Conservation (phyloP, 2,113 vertebrate species). For the Bothrops jararaca region DNA sequence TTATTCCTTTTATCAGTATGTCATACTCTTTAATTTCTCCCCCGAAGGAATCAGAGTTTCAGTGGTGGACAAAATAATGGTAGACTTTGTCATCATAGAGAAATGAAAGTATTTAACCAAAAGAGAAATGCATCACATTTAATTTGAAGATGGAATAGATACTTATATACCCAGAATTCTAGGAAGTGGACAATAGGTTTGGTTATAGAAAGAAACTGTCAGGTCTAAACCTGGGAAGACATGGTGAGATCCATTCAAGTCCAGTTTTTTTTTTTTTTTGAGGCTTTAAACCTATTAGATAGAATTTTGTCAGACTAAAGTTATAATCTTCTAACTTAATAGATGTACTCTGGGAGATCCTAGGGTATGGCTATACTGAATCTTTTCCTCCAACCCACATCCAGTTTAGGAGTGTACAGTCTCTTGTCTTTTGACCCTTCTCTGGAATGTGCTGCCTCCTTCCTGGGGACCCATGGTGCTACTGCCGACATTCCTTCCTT, state of each 20-base stretch:
- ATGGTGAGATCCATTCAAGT: background rate
- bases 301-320: background rate
- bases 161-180: background rate
- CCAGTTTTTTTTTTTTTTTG: background rate
- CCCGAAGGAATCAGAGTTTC: constrained; percentile 45
- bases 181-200: background rate
- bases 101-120: constrained; percentile 57
- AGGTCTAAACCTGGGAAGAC: background rate
- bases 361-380: background rate
- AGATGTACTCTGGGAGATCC: background rate
- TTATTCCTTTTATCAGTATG: constrained; percentile 15
- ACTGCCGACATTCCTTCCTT: too few species aligned
- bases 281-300: background rate
- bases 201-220: background rate
- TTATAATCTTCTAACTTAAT: background rate
- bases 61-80: constrained; percentile 48
- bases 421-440: too few species aligned
- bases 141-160: constrained; percentile 8
- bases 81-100: constrained; percentile 53
- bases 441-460: too few species aligned
- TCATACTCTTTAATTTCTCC: constrained; percentile 11
- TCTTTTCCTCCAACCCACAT: background rate
- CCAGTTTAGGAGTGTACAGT: too few species aligned
- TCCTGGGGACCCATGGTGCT: too few species aligned
- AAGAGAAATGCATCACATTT: constrained; percentile 62